Evolutionary conservation across 2,888 invertebrate genomes (phyloP).

Genomic region (Ochropacha duplaris): DNA sequence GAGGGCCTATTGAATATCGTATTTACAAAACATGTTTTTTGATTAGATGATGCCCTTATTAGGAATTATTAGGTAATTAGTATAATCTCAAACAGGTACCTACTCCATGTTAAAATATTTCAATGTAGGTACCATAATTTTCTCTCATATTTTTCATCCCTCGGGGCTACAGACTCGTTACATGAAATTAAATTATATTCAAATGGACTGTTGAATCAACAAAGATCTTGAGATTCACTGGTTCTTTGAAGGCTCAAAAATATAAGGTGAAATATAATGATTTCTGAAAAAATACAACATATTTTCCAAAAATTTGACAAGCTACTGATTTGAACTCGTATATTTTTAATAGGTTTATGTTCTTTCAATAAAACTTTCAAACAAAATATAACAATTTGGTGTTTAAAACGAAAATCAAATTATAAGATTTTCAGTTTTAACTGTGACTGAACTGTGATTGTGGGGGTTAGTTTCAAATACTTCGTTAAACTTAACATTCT

Average conservation of each 20-base stretch:
- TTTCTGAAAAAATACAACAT: not conserved
- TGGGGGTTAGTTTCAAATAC: too few species aligned
- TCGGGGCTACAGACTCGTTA: not conserved
- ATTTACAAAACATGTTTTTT: too few species aligned
- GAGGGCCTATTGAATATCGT: too few species aligned
- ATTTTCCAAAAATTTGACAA: not conserved
- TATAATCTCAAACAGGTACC: not conserved
- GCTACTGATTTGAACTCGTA: too few species aligned
- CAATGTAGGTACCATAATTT: not conserved
- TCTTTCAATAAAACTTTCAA: too few species aligned
- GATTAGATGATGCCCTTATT: too few species aligned
- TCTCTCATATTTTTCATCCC: not conserved
- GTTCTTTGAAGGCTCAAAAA: not conserved
- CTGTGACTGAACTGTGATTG: too few species aligned
- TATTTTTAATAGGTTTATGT: too few species aligned
- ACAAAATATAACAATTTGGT: too few species aligned
- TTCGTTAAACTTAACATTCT: too few species aligned
- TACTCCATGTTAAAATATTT: not conserved
- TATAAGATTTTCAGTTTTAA: too few species aligned
- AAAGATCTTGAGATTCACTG: not conserved
- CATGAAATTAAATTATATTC: not conserved
- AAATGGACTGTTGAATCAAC: not conserved
- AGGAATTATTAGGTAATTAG: not conserved
- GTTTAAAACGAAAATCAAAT: too few species aligned
- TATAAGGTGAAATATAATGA: not conserved